Conservation (phyloP, 2,113 vertebrate species). For the Rhinichthys klamathensis region DNA sequence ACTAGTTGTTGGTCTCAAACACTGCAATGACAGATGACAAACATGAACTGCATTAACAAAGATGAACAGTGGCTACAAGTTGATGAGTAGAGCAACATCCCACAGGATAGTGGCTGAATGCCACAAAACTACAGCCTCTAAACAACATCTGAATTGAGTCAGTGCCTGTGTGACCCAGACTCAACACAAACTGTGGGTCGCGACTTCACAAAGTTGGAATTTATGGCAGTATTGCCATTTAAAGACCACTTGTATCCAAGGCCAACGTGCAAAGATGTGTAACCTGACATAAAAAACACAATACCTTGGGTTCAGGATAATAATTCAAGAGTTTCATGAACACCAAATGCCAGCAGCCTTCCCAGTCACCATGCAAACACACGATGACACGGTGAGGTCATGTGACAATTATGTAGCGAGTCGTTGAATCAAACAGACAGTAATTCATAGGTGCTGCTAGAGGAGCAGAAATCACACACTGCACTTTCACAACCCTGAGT, state of each 20-base stretch:
- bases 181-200: background rate
- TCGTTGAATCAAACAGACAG: background rate
- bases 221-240: constrained; percentile 33
- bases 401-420: background rate
- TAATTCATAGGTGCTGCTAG: background rate
- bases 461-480: background rate
- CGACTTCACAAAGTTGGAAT: background rate
- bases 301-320: background rate
- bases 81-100: background rate
- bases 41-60: background rate
- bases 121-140: background rate
- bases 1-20: background rate
- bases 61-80: background rate
- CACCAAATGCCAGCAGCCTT: background rate
- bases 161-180: background rate
- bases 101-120: background rate
- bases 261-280: constrained; percentile 11
- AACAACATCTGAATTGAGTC: background rate
- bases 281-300: background rate
- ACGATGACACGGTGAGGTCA: background rate
- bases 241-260: constrained; percentile 21
- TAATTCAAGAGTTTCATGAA: constrained; percentile 15
- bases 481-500: background rate
- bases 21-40: background rate
- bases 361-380: background rate